These are phyloP conservation scores for Podargus strigoides DNA, from an alignment of 2,797 vertebrate genomes.

Conservation along the genomic window DNA sequence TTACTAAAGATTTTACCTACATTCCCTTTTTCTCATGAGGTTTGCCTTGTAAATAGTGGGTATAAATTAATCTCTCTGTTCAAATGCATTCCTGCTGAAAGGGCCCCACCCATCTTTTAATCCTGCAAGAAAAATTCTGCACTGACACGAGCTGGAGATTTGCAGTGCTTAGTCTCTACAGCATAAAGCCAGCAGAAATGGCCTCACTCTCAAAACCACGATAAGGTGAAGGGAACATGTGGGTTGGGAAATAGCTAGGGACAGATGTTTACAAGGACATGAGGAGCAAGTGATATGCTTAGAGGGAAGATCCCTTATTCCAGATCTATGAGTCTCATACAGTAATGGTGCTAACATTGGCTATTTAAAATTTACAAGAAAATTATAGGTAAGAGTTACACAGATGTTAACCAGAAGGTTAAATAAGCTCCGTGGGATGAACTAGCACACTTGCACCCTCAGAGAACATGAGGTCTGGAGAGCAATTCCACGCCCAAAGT, in stretches of 20 bases:
- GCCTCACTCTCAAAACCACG: neutral
- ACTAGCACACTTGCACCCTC: neutral
- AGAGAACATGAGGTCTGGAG: neutral
- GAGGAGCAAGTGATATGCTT: neutral
- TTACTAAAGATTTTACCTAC: neutral
- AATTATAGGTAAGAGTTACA: neutral
- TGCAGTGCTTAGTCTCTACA: neutral
- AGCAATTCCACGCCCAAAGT: neutral
- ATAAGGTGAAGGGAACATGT: neutral
- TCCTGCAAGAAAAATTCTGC: neutral
- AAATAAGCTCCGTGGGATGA: neutral
- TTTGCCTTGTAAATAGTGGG: neutral
- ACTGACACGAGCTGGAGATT: neutral
- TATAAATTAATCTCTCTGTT: neutral
- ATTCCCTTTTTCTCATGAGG: neutral
- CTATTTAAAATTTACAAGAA: neutral
- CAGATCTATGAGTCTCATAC: neutral
- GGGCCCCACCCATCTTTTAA: neutral
- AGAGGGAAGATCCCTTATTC: neutral
- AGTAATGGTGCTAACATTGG: rapidly evolving
- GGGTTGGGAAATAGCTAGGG: neutral
- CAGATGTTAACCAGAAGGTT: neutral
- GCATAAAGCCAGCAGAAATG: neutral
- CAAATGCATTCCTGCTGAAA: neutral
- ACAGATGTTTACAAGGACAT: neutral